These are phyloP conservation scores for Elysia crispata DNA, from an alignment of 2,888 invertebrate genomes.

Conservation along the genomic window DNA sequence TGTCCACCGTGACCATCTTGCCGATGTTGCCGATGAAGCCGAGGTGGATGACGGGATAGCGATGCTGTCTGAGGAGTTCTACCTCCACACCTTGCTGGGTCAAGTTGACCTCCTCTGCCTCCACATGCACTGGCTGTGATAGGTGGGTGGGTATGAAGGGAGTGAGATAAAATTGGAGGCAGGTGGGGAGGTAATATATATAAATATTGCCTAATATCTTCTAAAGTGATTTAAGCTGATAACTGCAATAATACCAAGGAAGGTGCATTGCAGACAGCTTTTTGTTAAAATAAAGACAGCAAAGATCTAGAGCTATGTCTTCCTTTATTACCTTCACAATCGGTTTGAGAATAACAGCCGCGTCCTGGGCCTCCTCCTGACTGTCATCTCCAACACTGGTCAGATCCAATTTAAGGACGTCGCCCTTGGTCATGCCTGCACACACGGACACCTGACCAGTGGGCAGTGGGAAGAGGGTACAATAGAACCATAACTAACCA, in stretches of 20 bases:
- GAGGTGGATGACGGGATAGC: slow-evolving; percentile 60
- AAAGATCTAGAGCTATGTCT: not conserved
- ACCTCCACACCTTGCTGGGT: slow-evolving; percentile 65
- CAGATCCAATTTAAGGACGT: slow-evolving; percentile 66
- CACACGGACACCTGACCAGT: slow-evolving; percentile 60
- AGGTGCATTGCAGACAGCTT: too few relatives aligned
- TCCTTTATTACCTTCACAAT: slow-evolving; percentile 54
- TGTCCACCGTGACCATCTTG: slow-evolving; percentile 67
- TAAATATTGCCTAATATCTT: too few relatives aligned
- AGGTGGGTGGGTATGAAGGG: too few relatives aligned
- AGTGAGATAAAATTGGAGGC: too few relatives aligned
- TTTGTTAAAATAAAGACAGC: too few relatives aligned
- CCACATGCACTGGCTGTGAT: too few relatives aligned
- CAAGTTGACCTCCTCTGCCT: slow-evolving; percentile 54
- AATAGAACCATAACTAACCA: not conserved
- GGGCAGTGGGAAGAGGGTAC: not conserved
- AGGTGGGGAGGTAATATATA: too few relatives aligned
- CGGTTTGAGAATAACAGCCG: slow-evolving; percentile 58
- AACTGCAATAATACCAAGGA: too few relatives aligned
- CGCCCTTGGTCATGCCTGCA: slow-evolving; percentile 63
- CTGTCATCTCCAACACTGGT: slow-evolving; percentile 53
- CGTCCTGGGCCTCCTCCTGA: slow-evolving; percentile 50
- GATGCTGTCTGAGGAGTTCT: slow-evolving; percentile 67
- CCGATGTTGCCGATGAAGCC: slow-evolving; percentile 65
- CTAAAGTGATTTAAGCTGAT: too few relatives aligned